Evolutionary conservation across 2,888 invertebrate genomes (phyloP).

Genomic region (Dryomyza anilis): DNA sequence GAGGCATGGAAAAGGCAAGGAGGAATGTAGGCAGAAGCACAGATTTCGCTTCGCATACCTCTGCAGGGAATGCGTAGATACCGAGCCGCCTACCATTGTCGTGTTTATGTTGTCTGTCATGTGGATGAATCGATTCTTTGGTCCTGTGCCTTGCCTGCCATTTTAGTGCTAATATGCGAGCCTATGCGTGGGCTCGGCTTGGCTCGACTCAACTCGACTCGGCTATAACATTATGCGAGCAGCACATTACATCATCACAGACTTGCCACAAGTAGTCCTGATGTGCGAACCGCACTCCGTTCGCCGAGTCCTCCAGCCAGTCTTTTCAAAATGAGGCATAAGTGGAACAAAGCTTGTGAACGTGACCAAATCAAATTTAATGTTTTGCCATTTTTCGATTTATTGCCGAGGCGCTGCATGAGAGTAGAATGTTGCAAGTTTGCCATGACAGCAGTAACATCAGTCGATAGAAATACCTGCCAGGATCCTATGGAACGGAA

Average conservation of each 20-base stretch:
- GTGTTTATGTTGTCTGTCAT: background rate
- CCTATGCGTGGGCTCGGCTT: background rate
- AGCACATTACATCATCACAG: conserved; percentile 39
- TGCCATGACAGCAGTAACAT: background rate
- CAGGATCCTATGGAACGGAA: conserved; percentile 12
- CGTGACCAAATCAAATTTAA: conserved; percentile 60
- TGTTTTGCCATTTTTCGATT: conserved; percentile 41
- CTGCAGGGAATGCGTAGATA: background rate
- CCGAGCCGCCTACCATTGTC: conserved; percentile 24
- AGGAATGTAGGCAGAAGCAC: too few relatives aligned
- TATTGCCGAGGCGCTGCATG: conserved; percentile 5
- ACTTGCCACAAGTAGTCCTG: too few relatives aligned
- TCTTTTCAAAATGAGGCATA: conserved; percentile 52
- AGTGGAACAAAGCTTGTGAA: conserved; percentile 59
- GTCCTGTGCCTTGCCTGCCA: background rate
- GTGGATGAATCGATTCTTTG: background rate
- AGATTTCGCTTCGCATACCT: too few relatives aligned
- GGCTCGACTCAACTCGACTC: background rate
- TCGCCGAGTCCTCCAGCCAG: background rate
- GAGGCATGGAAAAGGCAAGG: too few relatives aligned
- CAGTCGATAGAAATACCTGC: conserved; percentile 12
- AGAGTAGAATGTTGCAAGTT: conserved; percentile 13
- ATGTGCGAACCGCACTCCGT: background rate
- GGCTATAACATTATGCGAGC: conserved; percentile 48
- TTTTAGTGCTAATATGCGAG: conserved; percentile 10